These are phyloP conservation scores for Podabrus alpinus DNA, from an alignment of 2,888 invertebrate genomes.

Conservation along the genomic window DNA sequence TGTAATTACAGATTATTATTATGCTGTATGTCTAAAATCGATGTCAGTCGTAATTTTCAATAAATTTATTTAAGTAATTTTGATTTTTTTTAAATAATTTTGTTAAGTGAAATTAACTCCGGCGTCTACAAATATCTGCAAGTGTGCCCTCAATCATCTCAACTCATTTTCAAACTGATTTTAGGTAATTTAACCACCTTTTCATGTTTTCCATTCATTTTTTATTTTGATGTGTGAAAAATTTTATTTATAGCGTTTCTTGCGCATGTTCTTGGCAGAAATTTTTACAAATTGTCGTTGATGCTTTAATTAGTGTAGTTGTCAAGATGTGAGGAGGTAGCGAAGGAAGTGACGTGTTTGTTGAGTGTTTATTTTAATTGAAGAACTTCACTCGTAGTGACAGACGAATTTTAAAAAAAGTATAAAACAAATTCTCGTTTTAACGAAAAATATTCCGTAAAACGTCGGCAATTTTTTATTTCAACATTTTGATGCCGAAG, in stretches of 20 bases:
- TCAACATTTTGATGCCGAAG: background rate
- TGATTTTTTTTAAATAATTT: no score
- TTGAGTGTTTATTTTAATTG: background rate
- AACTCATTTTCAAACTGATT: background rate
- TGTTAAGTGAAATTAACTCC: no score
- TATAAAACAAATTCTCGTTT: background rate
- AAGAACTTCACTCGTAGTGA: background rate
- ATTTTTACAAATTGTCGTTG: background rate
- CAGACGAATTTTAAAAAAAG: background rate
- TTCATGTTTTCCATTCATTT: background rate
- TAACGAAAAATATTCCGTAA: background rate
- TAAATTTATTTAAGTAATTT: no score
- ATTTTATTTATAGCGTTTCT: background rate
- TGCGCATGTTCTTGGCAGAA: background rate
- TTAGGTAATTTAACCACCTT: background rate
- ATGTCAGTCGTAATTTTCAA: no score
- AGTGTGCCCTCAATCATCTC: background rate
- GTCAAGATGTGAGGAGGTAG: background rate
- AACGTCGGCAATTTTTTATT: background rate
- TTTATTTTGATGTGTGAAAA: background rate
- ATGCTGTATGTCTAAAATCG: no score
- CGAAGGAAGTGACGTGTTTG: background rate
- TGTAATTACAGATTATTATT: no score
- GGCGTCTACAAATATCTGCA: background rate
- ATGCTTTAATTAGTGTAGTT: slow-evolving; percentile 3